Conservation (phyloP, 2,797 vertebrate species). For the Hapalemur alaotrensis region DNA sequence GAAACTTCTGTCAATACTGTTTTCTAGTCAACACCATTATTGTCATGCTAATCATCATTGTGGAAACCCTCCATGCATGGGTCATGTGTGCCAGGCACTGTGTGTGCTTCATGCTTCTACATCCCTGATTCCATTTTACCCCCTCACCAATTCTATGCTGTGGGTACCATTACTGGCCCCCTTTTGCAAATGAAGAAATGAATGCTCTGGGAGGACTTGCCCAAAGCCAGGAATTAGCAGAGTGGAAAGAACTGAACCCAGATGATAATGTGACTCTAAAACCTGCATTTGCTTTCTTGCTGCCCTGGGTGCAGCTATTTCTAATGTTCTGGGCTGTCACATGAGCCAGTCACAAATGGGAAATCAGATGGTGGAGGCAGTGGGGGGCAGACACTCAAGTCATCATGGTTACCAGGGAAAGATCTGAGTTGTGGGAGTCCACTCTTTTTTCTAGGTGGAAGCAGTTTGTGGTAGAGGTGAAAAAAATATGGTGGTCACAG, state of each 20-base stretch:
- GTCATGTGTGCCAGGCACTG: background rate
- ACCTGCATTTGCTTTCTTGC: background rate
- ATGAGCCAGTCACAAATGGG: background rate
- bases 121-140: accelerated
- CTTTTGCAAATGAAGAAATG: background rate
- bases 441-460: background rate
- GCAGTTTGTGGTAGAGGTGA: background rate
- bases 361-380: background rate
- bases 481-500: background rate
- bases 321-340: background rate
- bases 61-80: accelerated
- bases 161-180: background rate
- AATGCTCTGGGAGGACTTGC: background rate
- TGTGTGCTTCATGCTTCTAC: accelerated
- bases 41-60: accelerated
- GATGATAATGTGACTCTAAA: background rate
- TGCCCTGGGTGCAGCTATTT: background rate
- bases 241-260: background rate
- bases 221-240: background rate
- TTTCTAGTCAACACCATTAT: accelerated
- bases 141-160: accelerated
- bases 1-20: background rate
- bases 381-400: background rate
- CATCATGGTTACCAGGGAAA: background rate
- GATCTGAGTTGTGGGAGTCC: background rate